These are phyloP conservation scores for Archegozetes longisetosus DNA, from an alignment of 1,140 invertebrate species.

Conservation along the genomic window DNA sequence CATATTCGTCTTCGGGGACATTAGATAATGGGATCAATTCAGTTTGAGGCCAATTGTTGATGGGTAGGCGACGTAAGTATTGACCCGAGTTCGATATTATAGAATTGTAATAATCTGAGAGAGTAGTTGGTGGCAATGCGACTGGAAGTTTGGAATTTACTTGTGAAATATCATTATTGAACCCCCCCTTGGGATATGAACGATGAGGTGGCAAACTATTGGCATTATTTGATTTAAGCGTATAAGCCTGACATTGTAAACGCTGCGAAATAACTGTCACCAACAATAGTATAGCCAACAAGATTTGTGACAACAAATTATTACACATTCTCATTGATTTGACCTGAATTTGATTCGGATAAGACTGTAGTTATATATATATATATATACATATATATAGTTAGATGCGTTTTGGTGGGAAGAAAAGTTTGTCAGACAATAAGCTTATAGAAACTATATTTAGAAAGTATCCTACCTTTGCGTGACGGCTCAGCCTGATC, in stretches of 20 bases:
- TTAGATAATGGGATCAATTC: background rate
- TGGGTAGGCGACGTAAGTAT: background rate
- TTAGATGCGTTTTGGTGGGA: too few relatives aligned
- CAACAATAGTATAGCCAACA: background rate
- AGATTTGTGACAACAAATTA: background rate
- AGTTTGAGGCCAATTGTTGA: background rate
- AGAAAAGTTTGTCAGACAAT: too few relatives aligned
- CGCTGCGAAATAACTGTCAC: background rate
- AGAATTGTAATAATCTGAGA: background rate
- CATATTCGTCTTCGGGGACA: background rate
- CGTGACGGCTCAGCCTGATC: too few relatives aligned
- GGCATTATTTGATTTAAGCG: background rate
- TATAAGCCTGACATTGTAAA: background rate
- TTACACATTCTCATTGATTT: too few relatives aligned
- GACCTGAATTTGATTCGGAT: too few relatives aligned
- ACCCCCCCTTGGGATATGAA: background rate
- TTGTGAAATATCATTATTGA: background rate
- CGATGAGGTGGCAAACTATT: background rate
- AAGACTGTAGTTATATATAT: too few relatives aligned
- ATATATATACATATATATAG: too few relatives aligned
- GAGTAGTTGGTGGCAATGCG: background rate
- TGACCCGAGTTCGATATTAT: background rate
- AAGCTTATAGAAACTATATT: too few relatives aligned
- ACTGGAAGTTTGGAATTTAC: background rate
- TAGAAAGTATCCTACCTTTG: too few relatives aligned